Conservation (phyloP, 2,888 invertebrate species). For the Selenia dentaria region DNA sequence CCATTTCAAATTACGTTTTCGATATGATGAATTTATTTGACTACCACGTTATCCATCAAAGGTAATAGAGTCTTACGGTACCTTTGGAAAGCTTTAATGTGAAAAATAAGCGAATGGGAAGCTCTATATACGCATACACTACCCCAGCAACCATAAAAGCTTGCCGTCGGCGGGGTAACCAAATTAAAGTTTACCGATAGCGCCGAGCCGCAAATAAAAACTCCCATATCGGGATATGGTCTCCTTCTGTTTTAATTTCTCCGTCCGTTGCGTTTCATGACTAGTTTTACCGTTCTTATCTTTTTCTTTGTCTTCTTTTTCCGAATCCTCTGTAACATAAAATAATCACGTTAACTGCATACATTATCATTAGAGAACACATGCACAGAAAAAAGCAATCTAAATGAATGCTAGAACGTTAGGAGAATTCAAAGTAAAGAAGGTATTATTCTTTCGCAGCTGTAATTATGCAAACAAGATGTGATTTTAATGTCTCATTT, state of each 20-base stretch:
- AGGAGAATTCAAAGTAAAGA: conserved; percentile 73
- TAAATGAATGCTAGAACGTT: conserved; percentile 64
- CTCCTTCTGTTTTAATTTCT: conserved; percentile 68
- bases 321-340: conserved; percentile 57
- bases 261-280: conserved; percentile 39
- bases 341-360: conserved; percentile 35
- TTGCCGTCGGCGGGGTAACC: neutral
- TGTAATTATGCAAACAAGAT: conserved; percentile 81
- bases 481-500: conserved; percentile 83
- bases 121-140: no score
- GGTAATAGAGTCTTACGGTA: no score
- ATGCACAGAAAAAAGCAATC: conserved; percentile 51
- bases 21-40: no score
- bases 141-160: no score
- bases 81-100: no score
- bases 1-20: no score
- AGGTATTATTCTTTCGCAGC: conserved; percentile 70
- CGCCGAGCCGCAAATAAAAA: conserved; percentile 94
- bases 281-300: conserved; percentile 58
- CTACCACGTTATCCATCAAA: no score
- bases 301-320: conserved; percentile 56
- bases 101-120: no score
- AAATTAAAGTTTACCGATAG: conserved; percentile 85
- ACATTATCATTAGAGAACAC: conserved; percentile 46
- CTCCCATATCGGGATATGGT: conserved; percentile 88